Conservation (phyloP, 2,888 invertebrate genomes). For the Agonopterix alstromeriana region DNA sequence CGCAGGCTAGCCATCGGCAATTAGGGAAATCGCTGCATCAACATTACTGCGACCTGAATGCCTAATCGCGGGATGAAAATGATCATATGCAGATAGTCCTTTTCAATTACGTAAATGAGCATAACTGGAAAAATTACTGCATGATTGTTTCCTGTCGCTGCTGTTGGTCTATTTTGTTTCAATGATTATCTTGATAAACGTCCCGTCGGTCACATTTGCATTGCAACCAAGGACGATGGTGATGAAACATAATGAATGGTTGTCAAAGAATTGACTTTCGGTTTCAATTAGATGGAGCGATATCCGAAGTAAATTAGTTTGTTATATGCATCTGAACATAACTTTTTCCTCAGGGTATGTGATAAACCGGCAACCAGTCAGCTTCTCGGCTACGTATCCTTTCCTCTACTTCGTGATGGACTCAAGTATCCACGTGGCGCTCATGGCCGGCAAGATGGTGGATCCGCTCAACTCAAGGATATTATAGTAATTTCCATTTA, state of each 20-base stretch:
- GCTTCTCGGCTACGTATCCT: constrained; percentile 88
- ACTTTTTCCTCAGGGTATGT: constrained; percentile 47
- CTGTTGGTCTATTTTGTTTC: constrained; percentile 40
- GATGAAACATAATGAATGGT: constrained; percentile 9
- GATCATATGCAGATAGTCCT: constrained; percentile 52
- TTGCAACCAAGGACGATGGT: constrained; percentile 49
- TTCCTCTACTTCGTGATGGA: constrained; percentile 92
- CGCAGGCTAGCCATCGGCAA: constrained; percentile 22
- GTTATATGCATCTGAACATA: neutral
- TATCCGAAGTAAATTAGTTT: too few species aligned
- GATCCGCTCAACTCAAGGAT: constrained; percentile 90
- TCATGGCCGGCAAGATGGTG: constrained; percentile 89
- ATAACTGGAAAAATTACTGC: constrained; percentile 48
- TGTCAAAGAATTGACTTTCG: constrained; percentile 6
- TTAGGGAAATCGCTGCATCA: constrained; percentile 53
- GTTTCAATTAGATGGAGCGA: constrained; percentile 2
- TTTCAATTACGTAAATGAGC: constrained; percentile 62
- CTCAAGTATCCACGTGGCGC: constrained; percentile 84
- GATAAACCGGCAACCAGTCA: constrained; percentile 76
- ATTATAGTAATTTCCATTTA: constrained; percentile 64
- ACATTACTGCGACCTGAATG: constrained; percentile 57
- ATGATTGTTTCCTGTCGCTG: constrained; percentile 66
- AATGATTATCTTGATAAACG: constrained; percentile 35
- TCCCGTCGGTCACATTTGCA: constrained; percentile 29
- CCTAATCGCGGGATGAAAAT: constrained; percentile 64